Conservation (phyloP, 2,113 vertebrate genomes). For the Elgaria multicarinata region DNA sequence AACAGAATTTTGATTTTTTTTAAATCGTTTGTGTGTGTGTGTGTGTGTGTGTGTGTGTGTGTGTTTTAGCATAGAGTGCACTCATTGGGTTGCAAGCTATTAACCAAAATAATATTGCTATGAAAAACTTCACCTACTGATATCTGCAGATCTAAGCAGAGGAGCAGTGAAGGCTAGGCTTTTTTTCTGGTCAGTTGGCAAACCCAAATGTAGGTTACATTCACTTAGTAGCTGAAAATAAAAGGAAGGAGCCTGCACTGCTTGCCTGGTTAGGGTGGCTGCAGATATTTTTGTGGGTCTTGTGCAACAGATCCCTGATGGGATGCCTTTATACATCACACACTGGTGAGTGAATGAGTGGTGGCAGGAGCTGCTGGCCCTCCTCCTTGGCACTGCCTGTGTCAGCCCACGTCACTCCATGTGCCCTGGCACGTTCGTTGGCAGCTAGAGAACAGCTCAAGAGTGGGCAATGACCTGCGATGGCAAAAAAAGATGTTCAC, state of each 20-base stretch:
- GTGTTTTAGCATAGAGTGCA: not conserved
- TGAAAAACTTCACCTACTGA: not conserved
- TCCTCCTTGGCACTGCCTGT: too few relatives aligned
- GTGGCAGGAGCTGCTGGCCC: too few relatives aligned
- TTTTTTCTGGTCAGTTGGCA: not conserved
- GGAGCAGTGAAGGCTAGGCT: not conserved
- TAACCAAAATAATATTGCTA: not conserved
- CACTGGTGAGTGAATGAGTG: too few relatives aligned
- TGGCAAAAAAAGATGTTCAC: not conserved
- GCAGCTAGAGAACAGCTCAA: too few relatives aligned
- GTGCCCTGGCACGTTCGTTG: not conserved
- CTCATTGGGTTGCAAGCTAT: not conserved
- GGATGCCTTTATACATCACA: too few relatives aligned
- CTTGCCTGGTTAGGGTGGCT: not conserved
- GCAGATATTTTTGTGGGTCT: not conserved
- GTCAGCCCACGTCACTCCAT: not conserved
- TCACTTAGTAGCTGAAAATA: not conserved
- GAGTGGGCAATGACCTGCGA: not conserved
- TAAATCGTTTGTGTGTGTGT: too few relatives aligned
- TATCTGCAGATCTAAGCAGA: not conserved
- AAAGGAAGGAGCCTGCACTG: not conserved
- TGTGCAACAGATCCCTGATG: not conserved
- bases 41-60: too few relatives aligned
- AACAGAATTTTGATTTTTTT: not conserved
- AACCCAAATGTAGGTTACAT: not conserved